These are phyloP conservation scores for Eupithecia vulgata DNA, from an alignment of 2,888 invertebrate genomes.

Conservation along the genomic window DNA sequence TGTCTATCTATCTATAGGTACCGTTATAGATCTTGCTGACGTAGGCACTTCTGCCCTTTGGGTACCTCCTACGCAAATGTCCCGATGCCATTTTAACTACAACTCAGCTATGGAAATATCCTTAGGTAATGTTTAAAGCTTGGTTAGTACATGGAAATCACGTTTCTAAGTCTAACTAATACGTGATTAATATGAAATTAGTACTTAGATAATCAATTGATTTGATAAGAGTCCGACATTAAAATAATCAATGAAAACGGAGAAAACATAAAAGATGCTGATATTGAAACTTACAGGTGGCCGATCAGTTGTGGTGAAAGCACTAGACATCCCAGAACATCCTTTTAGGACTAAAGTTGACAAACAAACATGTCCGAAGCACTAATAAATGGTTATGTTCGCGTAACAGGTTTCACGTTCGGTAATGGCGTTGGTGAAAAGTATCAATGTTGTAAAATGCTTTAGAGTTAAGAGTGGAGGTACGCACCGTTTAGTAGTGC, in stretches of 20 bases:
- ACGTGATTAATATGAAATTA: background rate
- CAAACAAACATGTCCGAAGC: slow-evolving; percentile 65
- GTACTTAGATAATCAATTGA: background rate
- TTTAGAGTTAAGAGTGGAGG: slow-evolving; percentile 23
- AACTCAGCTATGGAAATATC: slow-evolving; percentile 32
- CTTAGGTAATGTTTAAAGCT: background rate
- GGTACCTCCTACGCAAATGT: slow-evolving; percentile 66
- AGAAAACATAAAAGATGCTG: background rate
- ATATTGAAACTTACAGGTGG: slow-evolving; percentile 22
- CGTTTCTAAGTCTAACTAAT: background rate
- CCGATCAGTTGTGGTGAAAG: slow-evolving; percentile 18
- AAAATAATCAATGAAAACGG: slow-evolving; percentile 3
- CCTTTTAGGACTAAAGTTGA: slow-evolving; percentile 46
- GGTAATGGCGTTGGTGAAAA: slow-evolving; percentile 55
- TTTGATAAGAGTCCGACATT: background rate
- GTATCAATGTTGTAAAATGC: background rate
- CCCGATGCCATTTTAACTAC: slow-evolving; percentile 48
- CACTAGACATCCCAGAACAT: slow-evolving; percentile 20
- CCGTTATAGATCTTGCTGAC: slow-evolving; percentile 62
- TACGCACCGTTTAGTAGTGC: slow-evolving; percentile 77
- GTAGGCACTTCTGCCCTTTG: slow-evolving; percentile 72
- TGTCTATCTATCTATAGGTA: slow-evolving; percentile 6
- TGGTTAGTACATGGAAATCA: background rate
- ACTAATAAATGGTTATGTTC: slow-evolving; percentile 59
- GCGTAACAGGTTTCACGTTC: slow-evolving; percentile 73